These are phyloP conservation scores for Tenthredo distinguenda DNA, from an alignment of 2,888 invertebrate species.

Conservation along the genomic window DNA sequence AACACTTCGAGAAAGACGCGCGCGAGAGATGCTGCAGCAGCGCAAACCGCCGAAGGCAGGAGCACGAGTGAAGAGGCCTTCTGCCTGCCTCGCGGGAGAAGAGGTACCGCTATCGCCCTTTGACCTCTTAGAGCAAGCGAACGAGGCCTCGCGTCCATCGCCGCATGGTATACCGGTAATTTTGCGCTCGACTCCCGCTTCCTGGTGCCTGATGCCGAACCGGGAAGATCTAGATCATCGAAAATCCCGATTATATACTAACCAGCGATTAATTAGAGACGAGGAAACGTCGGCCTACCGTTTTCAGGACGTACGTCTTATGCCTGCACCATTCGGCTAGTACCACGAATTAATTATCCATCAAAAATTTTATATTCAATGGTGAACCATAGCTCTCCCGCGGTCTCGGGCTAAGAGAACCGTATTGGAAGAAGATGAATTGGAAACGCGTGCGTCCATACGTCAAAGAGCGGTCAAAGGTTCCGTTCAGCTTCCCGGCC, in stretches of 20 bases:
- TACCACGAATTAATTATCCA: not conserved
- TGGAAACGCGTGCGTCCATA: not conserved
- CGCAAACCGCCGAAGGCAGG: conserved; percentile 60
- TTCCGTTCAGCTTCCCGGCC: conserved; percentile 30
- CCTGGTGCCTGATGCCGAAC: conserved; percentile 66
- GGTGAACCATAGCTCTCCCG: not conserved
- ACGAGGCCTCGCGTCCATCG: conserved; percentile 69
- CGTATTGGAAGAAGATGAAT: conserved; percentile 13
- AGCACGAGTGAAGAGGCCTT: conserved; percentile 64
- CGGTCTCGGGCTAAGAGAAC: not conserved
- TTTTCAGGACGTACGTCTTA: not conserved
- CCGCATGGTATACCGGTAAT: conserved; percentile 67
- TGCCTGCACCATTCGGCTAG: not conserved
- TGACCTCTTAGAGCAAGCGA: conserved; percentile 73
- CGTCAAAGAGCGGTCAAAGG: conserved; percentile 46
- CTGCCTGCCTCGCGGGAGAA: conserved; percentile 64
- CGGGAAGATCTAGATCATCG: conserved; percentile 74
- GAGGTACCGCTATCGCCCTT: conserved; percentile 77
- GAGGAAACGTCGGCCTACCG: not conserved
- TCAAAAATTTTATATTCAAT: not conserved
- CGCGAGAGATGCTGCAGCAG: conserved; percentile 34
- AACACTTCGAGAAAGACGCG: not conserved
- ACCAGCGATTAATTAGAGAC: conserved; percentile 22
- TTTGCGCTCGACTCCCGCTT: conserved; percentile 71
- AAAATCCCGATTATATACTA: conserved; percentile 6